Base-by-base conservation (phyloP, 1,140 invertebrate species). In the Carposina sasakii region DNA sequence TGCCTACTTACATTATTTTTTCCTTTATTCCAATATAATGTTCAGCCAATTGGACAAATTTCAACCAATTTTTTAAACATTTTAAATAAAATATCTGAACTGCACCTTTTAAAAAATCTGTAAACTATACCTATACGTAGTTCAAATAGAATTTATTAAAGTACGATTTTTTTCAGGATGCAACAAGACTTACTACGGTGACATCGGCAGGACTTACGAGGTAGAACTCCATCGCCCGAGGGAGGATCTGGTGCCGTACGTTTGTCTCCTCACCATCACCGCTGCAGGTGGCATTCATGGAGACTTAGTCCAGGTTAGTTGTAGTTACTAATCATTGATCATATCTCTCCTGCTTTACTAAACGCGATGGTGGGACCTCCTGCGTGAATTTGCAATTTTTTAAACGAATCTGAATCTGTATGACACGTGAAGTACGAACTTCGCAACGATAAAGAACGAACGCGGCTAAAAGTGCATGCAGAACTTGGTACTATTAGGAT, bases 181-280 rank as follows among this genome's bases (percentile, higher is more conserved):
- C 83, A 95, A 96, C 79, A 90, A 90, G 70, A 96, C 94, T 3
- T 96, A 94, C 70, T 94, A 92, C 52, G 94, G 94, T 1, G 92
- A 94, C 63, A 90, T 94, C 26, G 93, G 93, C 3, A 90, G 91
- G 60, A 95, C 93, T 1, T 95, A 95, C 70, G 89, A 93, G 51
- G 58, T 94, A 76, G 93, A 95, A 74, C 85, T 95, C 19, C 93
- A 94, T 77, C 87, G 92, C 57, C 93, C 93, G 12, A 90, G 92
- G 57, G 91, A 93, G 76, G 92, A 94, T 66, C 89, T 91, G 65
- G 89, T 95, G 62, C 94, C 94, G 36, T 95, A 93, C 81, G 89
- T 94, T 46, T 96, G 94, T 76, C 90, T 93, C 55, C 88, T 96
- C 45, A 95, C 93, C 24, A 93, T 96, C 60, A 92, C 90, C n/a